Evolutionary conservation across 2,113 vertebrate species (phyloP).

Genomic region (Porphyrio hochstetteri): DNA sequence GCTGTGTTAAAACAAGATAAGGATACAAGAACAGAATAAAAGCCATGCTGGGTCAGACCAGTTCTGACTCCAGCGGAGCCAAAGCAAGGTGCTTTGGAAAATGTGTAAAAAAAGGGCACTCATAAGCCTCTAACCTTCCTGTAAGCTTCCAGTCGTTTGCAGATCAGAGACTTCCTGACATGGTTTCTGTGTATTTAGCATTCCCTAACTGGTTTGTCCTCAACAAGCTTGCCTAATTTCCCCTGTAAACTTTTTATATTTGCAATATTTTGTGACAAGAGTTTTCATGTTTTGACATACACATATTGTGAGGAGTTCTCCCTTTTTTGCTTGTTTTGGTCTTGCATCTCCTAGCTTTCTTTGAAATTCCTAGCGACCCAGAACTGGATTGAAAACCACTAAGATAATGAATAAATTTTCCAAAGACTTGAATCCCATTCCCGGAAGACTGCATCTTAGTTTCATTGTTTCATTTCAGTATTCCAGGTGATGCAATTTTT

Average conservation of each 20-base stretch:
- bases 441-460: neutral
- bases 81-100: constrained; percentile 4
- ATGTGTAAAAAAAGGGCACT: neutral
- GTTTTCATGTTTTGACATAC: rapidly evolving
- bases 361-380: neutral
- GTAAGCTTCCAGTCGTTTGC: neutral
- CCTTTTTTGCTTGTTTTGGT: neutral
- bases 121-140: neutral
- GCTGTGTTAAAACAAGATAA: constrained; percentile 45
- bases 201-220: neutral
- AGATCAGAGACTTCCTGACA: constrained; percentile 9
- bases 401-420: neutral
- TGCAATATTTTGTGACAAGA: neutral
- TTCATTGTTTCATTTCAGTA: neutral
- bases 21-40: neutral
- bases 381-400: neutral
- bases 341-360: neutral
- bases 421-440: neutral
- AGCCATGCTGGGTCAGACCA: neutral
- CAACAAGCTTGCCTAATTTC: neutral
- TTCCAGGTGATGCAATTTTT: neutral
- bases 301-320: neutral
- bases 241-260: neutral
- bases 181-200: neutral
- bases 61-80: neutral